Conservation (phyloP, 2,888 invertebrate genomes). For the Drosophila rubida region DNA sequence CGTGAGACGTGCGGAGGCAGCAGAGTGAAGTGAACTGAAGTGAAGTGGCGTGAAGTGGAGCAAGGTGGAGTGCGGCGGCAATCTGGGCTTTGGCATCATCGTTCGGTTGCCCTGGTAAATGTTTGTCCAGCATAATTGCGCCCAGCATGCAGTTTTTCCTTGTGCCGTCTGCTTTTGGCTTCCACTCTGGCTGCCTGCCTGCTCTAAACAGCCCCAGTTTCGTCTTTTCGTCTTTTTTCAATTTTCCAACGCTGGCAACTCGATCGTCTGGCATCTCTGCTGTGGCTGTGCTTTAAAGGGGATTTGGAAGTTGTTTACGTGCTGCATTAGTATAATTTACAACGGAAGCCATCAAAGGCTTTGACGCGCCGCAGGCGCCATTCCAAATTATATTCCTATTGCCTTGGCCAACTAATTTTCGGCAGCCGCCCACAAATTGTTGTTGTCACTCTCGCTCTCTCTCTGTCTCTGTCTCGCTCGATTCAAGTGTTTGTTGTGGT, state of each 20-base stretch:
- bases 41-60: neutral
- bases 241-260: constrained; percentile 53
- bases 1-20: neutral
- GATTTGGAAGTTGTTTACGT: constrained; percentile 76
- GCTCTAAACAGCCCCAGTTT: constrained; percentile 2
- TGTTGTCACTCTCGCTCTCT: too few relatives aligned
- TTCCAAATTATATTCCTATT: constrained; percentile 58
- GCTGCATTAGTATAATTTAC: constrained; percentile 74
- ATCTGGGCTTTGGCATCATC: constrained; percentile 28
- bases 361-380: constrained; percentile 61
- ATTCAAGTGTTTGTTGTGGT: constrained; percentile 36
- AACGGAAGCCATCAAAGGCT: constrained; percentile 73
- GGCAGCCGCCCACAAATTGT: constrained; percentile 44
- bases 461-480: too few relatives aligned
- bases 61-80: neutral
- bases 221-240: constrained; percentile 45
- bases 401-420: constrained; percentile 56
- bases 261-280: constrained; percentile 24
- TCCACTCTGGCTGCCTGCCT: too few relatives aligned
- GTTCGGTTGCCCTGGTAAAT: constrained; percentile 61
- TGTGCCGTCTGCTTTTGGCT: constrained; percentile 6
- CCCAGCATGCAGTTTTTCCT: constrained; percentile 74
- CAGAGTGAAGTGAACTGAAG: too few relatives aligned
- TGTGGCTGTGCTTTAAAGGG: constrained; percentile 60
- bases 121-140: constrained; percentile 81